Evolutionary conservation across 2,888 invertebrate genomes (phyloP), one percentile per base, ranked within the genome.

Genomic region (Germaria angustata): DNA sequence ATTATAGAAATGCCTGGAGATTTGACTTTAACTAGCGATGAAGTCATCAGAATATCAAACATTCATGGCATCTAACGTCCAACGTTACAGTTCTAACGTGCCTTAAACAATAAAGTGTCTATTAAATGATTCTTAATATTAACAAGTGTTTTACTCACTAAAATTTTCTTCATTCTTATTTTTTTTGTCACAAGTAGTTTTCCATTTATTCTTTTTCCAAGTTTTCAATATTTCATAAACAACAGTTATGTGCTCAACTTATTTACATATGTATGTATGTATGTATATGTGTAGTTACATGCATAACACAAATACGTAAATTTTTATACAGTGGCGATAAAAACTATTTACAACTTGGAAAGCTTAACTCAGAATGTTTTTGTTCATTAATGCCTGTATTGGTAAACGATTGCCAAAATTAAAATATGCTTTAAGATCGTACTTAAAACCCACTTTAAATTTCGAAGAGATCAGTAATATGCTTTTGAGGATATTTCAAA

Each of bases 111-210:
- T 55, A 15, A 57, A 49, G 17, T 75, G 65, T 34, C 28, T 66
- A 20, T 46, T 57, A 75, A 59, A 53, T 44, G 73, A 63, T 65
- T 41, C 32, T 63, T 63, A 73, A 63, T 63, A 44, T 53, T 61
- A n/a, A 44, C 73, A 75, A 75, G 55, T 75, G 39, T 75, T 75
- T 65, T 44, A 55, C 61, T 73, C 28, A 32, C 51, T 73, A 73
- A 61, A 22, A 20, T 61, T 51, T 73, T 51, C 61, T 73, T 72
- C 3, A 13, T 59, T 53, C 51, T 20, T 13, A 49, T 39, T 36
- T 39, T 15, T 51, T 49, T 34, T 36, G 17, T 15, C 15, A 49
- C 9, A 24, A 57, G 24, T 36, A 32, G 11, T 9, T 57, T 44
- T 72, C 44, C 11, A 49, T 53, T 28, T 13, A 8, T 34, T 22